Conservation (phyloP, 2,797 vertebrate genomes). For the Silurus lanzhouensis region DNA sequence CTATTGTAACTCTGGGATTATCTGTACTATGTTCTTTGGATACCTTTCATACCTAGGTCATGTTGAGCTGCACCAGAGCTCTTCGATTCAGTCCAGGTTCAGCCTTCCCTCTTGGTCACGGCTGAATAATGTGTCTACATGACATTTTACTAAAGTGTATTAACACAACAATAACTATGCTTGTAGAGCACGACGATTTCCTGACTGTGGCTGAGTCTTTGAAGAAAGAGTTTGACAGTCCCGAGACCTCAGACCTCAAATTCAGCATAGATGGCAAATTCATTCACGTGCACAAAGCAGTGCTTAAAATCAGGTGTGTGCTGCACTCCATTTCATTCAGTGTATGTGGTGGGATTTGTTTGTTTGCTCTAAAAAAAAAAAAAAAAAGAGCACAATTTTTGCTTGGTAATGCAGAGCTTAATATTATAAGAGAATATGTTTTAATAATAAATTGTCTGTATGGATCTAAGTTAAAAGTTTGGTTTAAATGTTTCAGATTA, state of each 20-base stretch:
- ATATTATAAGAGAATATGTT: background rate
- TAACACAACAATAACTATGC: constrained; percentile 17
- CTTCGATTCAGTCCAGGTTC: background rate
- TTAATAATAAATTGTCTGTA: background rate
- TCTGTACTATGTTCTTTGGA: background rate
- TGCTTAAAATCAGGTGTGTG: constrained; percentile 93
- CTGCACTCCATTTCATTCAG: background rate
- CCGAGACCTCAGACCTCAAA: constrained; percentile 92
- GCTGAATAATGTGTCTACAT: background rate
- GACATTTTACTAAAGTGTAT: background rate
- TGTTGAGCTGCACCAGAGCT: background rate
- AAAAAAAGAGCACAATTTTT: background rate
- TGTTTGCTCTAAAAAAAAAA: background rate
- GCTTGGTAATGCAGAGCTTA: background rate
- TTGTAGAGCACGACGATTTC: constrained; percentile 90
- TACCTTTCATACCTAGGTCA: background rate
- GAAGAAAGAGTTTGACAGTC: constrained; percentile 96
- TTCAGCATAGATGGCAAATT: constrained; percentile 93
- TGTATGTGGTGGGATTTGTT: background rate
- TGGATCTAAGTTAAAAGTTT: background rate
- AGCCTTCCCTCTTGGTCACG: background rate
- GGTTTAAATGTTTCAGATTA: background rate
- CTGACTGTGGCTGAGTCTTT: constrained; percentile 92
- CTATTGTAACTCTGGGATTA: no score
- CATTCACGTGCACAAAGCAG: constrained; percentile 94